Base-by-base conservation (phyloP, 2,797 vertebrate genomes). In the Centroberyx gerrardi region DNA sequence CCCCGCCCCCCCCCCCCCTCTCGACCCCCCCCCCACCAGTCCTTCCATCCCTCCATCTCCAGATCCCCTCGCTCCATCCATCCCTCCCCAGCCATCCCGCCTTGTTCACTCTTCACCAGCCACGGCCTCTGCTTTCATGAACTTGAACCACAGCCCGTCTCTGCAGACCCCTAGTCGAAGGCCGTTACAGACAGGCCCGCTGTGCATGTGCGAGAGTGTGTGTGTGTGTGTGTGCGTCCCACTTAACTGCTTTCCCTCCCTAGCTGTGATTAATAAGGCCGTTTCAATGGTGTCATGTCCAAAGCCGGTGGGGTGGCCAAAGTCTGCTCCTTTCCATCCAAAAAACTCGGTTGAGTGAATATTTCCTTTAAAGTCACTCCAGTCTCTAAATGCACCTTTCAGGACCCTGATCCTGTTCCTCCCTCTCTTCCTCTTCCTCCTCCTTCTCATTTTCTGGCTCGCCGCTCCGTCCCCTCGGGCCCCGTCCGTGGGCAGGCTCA, bases 81-180 rank as follows among this genome's bases (percentile, higher is more conserved):
- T 87, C 82, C 78, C 83, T 80, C 81, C 72, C 65, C 71, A 73
- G 78, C 81, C 83, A 80, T 73, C 64, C 56, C 46, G 54, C 77
- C 70, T 65, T 53, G 60, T 74, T 84, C 83, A 31, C 65, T 86
- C 80, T 54, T 85, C 73, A 44, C 76, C 59, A 80, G 77, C 81
- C 59, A 44, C 36, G 64, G 49, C 62, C 69, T 75, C 80, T 60
- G 73, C 77, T 88, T 89, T 88, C 36, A 15, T 90, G 89, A 93
- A 93, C 90, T 87, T 91, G 87, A 90, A 87, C 89, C 80, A 59
- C 73, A 56, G 36, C 22, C 60, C 36, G 40, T 71, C 44, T 60
- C 22, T 62, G 62, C 58, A 86, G 76, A 52, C 68, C n/a, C 77
- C 27, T 18, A 44, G 49, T 82, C 59, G 62, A 42, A 82, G 64